phyloP scores from a whole-genome alignment of 2,888 invertebrate species.

The Molanna angustata region DNA sequence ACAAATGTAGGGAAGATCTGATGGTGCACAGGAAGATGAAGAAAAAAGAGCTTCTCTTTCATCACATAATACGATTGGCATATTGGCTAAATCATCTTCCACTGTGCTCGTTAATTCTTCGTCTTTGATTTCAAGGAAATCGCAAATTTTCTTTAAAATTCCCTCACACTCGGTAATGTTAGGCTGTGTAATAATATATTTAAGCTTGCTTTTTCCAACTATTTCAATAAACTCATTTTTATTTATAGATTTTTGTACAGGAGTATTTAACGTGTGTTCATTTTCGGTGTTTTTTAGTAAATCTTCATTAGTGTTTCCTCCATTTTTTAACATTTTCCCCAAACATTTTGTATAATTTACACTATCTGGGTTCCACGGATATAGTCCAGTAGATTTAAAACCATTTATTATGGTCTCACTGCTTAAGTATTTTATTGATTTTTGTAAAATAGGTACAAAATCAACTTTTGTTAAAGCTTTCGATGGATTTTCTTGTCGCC shows the following conservation, averaged over 20 bases:
- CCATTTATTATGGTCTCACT: neutral
- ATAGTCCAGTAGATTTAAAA: slow-evolving; percentile 1
- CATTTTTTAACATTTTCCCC: neutral
- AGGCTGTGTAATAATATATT: neutral
- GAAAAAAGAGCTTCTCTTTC: too few species aligned
- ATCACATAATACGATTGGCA: neutral
- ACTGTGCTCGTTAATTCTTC: neutral
- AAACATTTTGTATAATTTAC: slow-evolving; percentile 1
- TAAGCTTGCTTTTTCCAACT: neutral
- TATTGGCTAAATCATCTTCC: neutral
- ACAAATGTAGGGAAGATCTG: too few species aligned
- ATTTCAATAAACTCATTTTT: slow-evolving; percentile 1
- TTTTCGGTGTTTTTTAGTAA: neutral
- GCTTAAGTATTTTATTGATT: neutral
- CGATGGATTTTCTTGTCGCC: neutral
- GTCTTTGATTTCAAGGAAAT: neutral
- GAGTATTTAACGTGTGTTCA: too few species aligned
- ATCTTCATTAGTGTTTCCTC: neutral
- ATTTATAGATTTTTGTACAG: slow-evolving; percentile 1
- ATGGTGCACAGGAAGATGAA: too few species aligned
- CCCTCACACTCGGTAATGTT: neutral
- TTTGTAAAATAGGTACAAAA: neutral
- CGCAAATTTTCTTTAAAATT: neutral
- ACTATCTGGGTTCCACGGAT: slow-evolving; percentile 3
- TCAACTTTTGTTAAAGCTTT: neutral